phyloP scores from a whole-genome alignment of 2,113 vertebrate genomes.

The Gopherus evgoodei region DNA sequence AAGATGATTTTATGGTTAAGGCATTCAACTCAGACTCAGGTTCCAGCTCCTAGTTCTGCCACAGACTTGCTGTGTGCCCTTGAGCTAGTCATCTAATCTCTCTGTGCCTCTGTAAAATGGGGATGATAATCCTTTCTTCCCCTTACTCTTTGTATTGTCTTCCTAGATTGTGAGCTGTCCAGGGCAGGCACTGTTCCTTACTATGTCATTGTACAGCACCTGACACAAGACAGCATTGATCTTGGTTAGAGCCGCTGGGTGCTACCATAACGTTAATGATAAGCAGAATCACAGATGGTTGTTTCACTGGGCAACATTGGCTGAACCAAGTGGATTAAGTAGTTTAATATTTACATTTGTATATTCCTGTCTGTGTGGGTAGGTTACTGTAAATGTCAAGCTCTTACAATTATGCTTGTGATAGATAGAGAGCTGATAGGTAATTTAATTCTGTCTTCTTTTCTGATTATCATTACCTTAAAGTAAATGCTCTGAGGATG shows the following conservation, averaged over 20 bases:
- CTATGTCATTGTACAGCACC: background rate
- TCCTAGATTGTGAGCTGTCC: background rate
- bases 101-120: background rate
- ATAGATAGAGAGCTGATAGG: background rate
- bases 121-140: background rate
- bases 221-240: background rate
- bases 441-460: background rate
- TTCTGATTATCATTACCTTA: background rate
- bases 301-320: background rate
- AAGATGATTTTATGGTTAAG: background rate
- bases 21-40: background rate
- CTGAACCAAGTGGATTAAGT: background rate
- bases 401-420: background rate
- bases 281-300: fast-evolving
- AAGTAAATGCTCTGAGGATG: background rate
- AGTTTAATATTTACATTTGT: background rate
- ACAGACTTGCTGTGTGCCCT: background rate
- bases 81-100: background rate
- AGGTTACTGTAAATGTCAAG: too few relatives aligned
- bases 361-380: fast-evolving
- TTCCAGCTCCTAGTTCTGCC: background rate
- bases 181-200: background rate
- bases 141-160: fast-evolving
- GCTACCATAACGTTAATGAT: background rate
- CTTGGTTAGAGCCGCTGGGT: background rate